Evolutionary conservation across 2,113 vertebrate genomes (phyloP), one percentile per base, ranked within the genome.

Genomic region (Epinephelus cyanopodus): DNA sequence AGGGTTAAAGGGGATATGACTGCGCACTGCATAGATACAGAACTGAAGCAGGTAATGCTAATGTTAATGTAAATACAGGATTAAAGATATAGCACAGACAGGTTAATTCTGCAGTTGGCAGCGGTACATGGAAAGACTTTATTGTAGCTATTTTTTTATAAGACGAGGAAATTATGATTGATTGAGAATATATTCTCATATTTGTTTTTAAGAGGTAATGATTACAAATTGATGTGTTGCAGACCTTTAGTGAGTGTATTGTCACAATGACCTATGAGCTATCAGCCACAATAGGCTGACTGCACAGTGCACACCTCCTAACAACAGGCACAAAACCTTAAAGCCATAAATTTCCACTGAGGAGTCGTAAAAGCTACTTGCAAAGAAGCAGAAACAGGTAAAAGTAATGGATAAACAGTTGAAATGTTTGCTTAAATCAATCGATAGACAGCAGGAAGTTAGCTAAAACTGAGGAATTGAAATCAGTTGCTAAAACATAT

Each of bases 1-100:
- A 56, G 54, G 45, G 63, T 67, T 84, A 61, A 76, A 89, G 47
- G 56, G 83, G 48, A 84, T 68, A 76, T 47, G 61, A 56, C 68
- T n/a, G 42, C 23, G 48, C 50, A 4, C 67, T 23, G 42, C 69
- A 19, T 58, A 15, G 63, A 65, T 76, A 33, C n/a, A 66, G 39
- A 83, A 53, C 45, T 33, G n/a, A 71, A 75, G 69, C 61, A 63
- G 65, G 65, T 56, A 56, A 69, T 33, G 14, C 6, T 25, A 23
- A 29, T 65, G 18, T 74, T 61, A 72, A 72, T 76, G 33, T 70
- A 37, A 48, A 39, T 47, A 23, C 2, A 42, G 65, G 45, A 52
- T 65, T 54, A 53, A 45, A 67, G 53, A 70, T 39, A 56, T 5
- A 56, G 23, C 63, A 8, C 11, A 45, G 12, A 45, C 42, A 45